Evolutionary conservation across 2,888 invertebrate genomes (phyloP).

Genomic region (Achlya flavicornis): DNA sequence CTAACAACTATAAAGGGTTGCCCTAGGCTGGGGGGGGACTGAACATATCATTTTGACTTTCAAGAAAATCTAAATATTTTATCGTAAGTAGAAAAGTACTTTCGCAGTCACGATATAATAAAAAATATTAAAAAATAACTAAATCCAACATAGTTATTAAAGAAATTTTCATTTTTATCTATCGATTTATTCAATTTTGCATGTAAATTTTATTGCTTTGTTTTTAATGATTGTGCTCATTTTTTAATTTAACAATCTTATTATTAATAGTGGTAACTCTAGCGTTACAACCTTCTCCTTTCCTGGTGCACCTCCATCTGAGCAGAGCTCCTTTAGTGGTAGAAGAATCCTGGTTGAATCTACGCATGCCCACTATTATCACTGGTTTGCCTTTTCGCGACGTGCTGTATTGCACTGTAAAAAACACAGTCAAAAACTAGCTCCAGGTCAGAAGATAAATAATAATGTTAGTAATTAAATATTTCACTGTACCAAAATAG

Average conservation of each 20-base stretch:
- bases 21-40: too few relatives aligned
- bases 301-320: conserved; percentile 55
- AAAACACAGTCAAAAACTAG: not conserved
- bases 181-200: too few relatives aligned
- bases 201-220: not conserved
- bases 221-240: not conserved
- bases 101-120: too few relatives aligned
- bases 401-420: not conserved
- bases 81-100: too few relatives aligned
- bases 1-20: too few relatives aligned
- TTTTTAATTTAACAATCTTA: not conserved
- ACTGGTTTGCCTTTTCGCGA: conserved; percentile 46
- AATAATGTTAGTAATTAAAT: not conserved
- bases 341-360: conserved; percentile 49
- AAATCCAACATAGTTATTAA: too few relatives aligned
- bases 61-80: too few relatives aligned
- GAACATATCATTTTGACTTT: too few relatives aligned
- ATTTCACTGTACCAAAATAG: not conserved
- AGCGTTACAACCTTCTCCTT: conserved; percentile 20
- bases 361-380: conserved; percentile 45
- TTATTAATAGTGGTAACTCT: not conserved
- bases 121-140: too few relatives aligned
- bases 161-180: too few relatives aligned
- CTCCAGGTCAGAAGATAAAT: not conserved
- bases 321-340: conserved; percentile 39